Conservation (phyloP, 2,113 vertebrate genomes). For the Grammomys dolichurus region DNA sequence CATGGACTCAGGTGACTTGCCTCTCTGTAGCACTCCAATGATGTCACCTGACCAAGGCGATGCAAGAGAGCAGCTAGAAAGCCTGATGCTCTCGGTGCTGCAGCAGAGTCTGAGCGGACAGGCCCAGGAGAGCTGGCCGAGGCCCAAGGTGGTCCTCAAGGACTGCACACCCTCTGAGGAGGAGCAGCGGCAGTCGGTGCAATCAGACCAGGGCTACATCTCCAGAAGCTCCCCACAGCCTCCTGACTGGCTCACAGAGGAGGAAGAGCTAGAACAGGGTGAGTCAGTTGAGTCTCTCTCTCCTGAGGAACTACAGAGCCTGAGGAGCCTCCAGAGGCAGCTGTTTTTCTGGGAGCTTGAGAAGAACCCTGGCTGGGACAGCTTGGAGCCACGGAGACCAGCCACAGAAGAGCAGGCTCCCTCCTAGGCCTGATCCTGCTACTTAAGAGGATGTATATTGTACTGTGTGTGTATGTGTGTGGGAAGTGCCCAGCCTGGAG, state of each 20-base stretch:
- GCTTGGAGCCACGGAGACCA: neutral
- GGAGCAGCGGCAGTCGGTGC: slow-evolving; percentile 88
- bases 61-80: slow-evolving; percentile 72
- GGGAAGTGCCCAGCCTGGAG: neutral
- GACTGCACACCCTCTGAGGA: slow-evolving; percentile 59
- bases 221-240: slow-evolving; percentile 89
- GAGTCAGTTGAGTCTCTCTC: slow-evolving; percentile 62
- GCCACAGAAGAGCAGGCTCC: neutral
- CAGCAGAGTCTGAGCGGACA: slow-evolving; percentile 75
- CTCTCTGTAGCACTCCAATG: neutral
- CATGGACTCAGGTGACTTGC: fast-evolving
- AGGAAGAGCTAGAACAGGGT: slow-evolving; percentile 73
- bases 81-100: slow-evolving; percentile 79
- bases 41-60: neutral
- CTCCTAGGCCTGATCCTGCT: neutral
- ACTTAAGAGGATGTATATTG: neutral
- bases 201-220: slow-evolving; percentile 95
- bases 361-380: slow-evolving; percentile 76
- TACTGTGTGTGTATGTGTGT: neutral
- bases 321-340: slow-evolving; percentile 90
- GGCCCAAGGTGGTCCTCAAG: slow-evolving; percentile 77
- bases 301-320: slow-evolving; percentile 84
- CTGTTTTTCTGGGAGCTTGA: slow-evolving; percentile 87
- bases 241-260: slow-evolving; percentile 77
- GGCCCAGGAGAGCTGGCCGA: slow-evolving; percentile 70